These are phyloP conservation scores for Pheucticus melanocephalus DNA, from an alignment of 2,113 vertebrate genomes.

Conservation along the genomic window DNA sequence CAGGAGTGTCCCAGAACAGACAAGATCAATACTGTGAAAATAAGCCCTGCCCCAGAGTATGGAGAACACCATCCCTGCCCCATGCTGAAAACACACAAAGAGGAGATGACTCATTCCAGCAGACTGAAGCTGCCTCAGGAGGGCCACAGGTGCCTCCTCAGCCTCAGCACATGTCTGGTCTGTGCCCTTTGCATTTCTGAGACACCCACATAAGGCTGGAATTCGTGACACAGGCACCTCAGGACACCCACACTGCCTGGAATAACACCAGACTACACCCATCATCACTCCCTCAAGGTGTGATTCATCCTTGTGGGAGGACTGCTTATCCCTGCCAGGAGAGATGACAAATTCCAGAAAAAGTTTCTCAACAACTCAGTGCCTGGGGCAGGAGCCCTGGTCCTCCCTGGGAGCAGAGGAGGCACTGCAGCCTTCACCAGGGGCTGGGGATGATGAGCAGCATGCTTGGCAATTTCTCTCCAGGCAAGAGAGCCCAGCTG, in stretches of 20 bases:
- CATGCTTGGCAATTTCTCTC: neutral
- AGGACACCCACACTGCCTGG: neutral
- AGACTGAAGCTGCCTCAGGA: neutral
- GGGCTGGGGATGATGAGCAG: neutral
- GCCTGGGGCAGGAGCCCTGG: neutral
- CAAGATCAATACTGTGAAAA: neutral
- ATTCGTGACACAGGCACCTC: accelerated
- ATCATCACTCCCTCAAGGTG: accelerated
- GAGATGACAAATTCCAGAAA: neutral
- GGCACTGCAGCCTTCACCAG: neutral
- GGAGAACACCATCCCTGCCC: neutral
- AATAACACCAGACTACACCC: neutral
- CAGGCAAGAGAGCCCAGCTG: neutral
- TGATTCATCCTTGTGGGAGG: neutral
- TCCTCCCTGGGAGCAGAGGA: neutral
- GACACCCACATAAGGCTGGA: accelerated
- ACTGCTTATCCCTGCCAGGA: neutral
- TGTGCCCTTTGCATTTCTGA: neutral
- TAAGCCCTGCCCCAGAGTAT: neutral
- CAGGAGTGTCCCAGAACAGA: neutral
- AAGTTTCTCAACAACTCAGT: neutral
- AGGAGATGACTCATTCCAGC: neutral
- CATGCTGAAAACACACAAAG: neutral
- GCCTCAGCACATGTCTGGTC: accelerated
- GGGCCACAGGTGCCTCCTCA: neutral